Evolutionary conservation across 2,888 invertebrate species (phyloP), one percentile per base, ranked within the genome.

Genomic region (Fragum fragum): DNA sequence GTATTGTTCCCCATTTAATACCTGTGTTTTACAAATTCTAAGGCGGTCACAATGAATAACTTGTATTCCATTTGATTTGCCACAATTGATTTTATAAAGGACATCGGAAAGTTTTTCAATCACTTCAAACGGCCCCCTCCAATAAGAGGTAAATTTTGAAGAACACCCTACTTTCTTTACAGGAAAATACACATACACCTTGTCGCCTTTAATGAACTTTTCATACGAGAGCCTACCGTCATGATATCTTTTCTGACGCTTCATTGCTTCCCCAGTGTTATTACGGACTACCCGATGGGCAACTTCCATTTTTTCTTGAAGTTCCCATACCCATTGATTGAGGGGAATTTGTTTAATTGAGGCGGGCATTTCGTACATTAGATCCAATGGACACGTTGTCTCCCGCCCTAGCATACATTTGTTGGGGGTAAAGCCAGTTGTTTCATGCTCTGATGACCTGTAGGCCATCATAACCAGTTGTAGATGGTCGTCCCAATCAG

Each of bases 401-500:
- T 80, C 80, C 1, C 79, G 73, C 0, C 79, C 79, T 6, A 74
- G 59, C 80, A 76, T 80, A 14, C 63, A 26, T 52, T 66, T 63
- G 39, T 80, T 80, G 23, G 80, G 76, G 1, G 73, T 76, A 9
- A 72, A 16, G 5, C 80, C 80, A 6, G 76, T 80, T 2, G 76
- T 80, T 53, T 80, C 80, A 59, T 80, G 76, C 32, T 72, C 76
- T 26, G 80, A 7, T 47, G 76, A 66, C 57, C 72, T n/a, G 42
- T 76, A 76, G 18, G 80, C 76, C 80, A 80, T 80, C 66, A 71
- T 68, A 18, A 80, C 76, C 42, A 47, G 73, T 14, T 29, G 76
- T 1, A 80, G 26, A 23, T 80, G 72, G 16, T 63, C 57, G 52
- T 85, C 85, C 85, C 83, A 85, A 53, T 85, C 69, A 18, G 21